These are phyloP conservation scores for Cancer borealis DNA, from an alignment of 2,888 invertebrate species.

Conservation along the genomic window DNA sequence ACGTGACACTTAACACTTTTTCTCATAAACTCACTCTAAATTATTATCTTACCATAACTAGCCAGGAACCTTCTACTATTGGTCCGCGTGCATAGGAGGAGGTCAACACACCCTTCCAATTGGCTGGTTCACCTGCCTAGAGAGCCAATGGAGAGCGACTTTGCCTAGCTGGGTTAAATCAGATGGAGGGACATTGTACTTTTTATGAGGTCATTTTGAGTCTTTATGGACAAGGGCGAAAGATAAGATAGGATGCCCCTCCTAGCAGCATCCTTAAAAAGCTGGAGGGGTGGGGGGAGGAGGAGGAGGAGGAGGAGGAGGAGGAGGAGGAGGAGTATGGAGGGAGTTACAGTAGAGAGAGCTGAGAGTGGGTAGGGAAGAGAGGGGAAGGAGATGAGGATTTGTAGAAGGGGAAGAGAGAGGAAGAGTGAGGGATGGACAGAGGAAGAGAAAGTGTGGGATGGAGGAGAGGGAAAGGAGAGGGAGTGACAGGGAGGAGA, in stretches of 20 bases:
- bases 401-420: neutral
- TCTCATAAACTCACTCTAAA: neutral
- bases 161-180: slow-evolving; percentile 3
- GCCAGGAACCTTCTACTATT: neutral
- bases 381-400: neutral
- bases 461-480: neutral
- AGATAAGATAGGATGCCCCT: slow-evolving; percentile 15
- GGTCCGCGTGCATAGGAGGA: neutral
- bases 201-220: neutral
- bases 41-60: neutral
- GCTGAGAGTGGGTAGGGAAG: neutral
- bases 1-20: neutral
- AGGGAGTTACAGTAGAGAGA: too few relatives aligned
- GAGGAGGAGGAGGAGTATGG: neutral
- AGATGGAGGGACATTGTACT: slow-evolving; percentile 13
- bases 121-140: neutral
- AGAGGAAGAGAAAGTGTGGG: neutral
- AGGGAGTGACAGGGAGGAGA: neutral
- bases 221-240: neutral
- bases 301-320: neutral
- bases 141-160: neutral
- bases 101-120: neutral
- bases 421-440: neutral
- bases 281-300: neutral
- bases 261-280: slow-evolving; percentile 1